These are phyloP conservation scores for Notocelia uddmanniana DNA, from an alignment of 2,888 invertebrate species.

Conservation along the genomic window DNA sequence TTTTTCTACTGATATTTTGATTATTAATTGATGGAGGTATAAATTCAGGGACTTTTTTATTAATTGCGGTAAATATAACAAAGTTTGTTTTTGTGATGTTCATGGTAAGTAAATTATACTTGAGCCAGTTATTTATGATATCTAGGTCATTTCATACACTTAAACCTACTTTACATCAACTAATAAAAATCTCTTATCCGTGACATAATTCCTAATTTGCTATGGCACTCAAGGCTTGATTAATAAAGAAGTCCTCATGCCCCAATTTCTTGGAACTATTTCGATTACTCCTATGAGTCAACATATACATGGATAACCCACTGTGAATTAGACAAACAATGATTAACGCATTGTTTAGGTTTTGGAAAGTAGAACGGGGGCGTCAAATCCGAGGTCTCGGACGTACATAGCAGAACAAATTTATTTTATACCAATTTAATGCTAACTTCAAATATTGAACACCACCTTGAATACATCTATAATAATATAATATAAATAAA, in stretches of 20 bases:
- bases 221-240: constrained; percentile 38
- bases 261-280: constrained; percentile 30
- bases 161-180: constrained; percentile 36
- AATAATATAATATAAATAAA: too few relatives aligned
- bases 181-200: constrained; percentile 41
- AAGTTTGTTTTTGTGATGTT: too few relatives aligned
- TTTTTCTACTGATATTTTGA: too few relatives aligned
- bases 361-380: constrained; percentile 82
- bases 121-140: too few relatives aligned
- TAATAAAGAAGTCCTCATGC: constrained; percentile 37
- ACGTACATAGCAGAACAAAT: constrained; percentile 75
- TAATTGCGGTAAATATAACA: too few relatives aligned
- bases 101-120: too few relatives aligned
- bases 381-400: constrained; percentile 77
- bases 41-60: too few relatives aligned
- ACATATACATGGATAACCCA: constrained; percentile 22
- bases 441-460: constrained; percentile 59
- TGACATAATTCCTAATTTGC: constrained; percentile 43
- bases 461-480: constrained; percentile 60
- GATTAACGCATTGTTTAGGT: constrained; percentile 79
- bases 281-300: constrained; percentile 29
- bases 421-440: constrained; percentile 69
- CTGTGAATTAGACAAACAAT: constrained; percentile 61
- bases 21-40: too few relatives aligned
- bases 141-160: constrained; percentile 40